Evolutionary conservation across 1,140 invertebrate species (phyloP).

Genomic region (Parasteatoda tepidariorum): DNA sequence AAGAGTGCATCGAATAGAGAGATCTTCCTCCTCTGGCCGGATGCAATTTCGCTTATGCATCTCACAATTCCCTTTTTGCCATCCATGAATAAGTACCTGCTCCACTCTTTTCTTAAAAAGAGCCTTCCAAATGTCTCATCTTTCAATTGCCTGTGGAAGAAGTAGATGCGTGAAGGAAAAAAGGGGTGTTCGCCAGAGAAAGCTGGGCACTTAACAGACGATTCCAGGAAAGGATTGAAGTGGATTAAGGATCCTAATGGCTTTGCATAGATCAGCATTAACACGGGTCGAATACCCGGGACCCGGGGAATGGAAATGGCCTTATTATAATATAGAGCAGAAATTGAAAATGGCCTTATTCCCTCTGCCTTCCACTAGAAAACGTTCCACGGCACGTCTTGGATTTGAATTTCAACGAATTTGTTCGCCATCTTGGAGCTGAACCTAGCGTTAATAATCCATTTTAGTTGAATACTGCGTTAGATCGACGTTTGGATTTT

Average conservation of each 20-base stretch:
- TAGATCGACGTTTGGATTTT: too few species aligned
- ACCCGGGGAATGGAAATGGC: constrained; percentile 23
- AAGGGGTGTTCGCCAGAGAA: constrained; percentile 22
- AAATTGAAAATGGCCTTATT: constrained; percentile 3
- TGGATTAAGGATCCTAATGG: constrained; percentile 53
- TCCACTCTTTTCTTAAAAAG: constrained; percentile 10
- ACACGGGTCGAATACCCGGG: constrained; percentile 5
- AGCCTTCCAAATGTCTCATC: constrained; percentile 25
- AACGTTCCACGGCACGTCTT: not conserved
- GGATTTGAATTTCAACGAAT: constrained; percentile 33
- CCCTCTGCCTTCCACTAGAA: not conserved
- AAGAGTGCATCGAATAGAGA: not conserved
- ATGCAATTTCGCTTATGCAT: constrained; percentile 15
- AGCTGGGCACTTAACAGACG: constrained; percentile 50
- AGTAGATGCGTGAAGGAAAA: constrained; percentile 1
- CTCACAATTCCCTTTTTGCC: not conserved
- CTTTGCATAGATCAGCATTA: constrained; percentile 59
- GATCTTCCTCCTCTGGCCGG: not conserved
- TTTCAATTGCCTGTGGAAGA: constrained; percentile 27
- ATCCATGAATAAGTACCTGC: constrained; percentile 46
- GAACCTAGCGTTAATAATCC: too few species aligned
- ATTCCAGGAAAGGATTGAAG: constrained; percentile 49
- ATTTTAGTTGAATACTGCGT: too few species aligned
- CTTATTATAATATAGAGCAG: constrained; percentile 39
- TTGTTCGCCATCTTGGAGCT: too few species aligned